Percentiles rank a stretch among this genome's conserved stretches.
These are phyloP conservation scores for Dynastes maya DNA, from an alignment of 2,888 invertebrate genomes.

Conservation along the genomic window DNA sequence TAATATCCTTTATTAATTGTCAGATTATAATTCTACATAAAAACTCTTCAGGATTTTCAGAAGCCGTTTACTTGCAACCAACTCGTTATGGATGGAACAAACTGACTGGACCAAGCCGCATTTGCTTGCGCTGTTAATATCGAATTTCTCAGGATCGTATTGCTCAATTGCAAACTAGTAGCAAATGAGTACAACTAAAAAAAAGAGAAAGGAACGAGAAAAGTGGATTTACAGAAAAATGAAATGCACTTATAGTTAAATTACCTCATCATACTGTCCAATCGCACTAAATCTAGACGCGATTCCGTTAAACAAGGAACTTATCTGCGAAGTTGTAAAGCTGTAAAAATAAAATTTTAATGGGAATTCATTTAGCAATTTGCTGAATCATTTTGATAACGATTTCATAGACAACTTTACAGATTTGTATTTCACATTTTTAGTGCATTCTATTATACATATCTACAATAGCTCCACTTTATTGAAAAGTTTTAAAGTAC, in stretches of 20 bases:
- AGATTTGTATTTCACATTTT: too few species aligned
- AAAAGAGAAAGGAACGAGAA: neutral
- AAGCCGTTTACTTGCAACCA: slow-evolving; percentile 24
- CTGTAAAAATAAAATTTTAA: slow-evolving; percentile 1
- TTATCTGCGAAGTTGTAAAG: slow-evolving; percentile 16
- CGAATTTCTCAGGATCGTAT: slow-evolving; percentile 8
- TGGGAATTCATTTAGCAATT: too few species aligned
- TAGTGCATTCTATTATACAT: too few species aligned
- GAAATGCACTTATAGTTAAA: neutral
- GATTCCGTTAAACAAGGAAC: slow-evolving; percentile 41
- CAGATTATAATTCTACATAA: too few species aligned
- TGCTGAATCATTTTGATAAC: too few species aligned
- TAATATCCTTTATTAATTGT: too few species aligned
- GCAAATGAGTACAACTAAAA: slow-evolving; percentile 17
- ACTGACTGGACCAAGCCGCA: slow-evolving; percentile 35
- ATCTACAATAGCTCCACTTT: too few species aligned
- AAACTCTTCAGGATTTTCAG: neutral
- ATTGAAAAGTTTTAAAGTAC: too few species aligned
- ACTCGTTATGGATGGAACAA: slow-evolving; percentile 18
- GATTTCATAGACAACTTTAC: too few species aligned
- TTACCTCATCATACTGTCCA: slow-evolving; percentile 46
- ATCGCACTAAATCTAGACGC: slow-evolving; percentile 44
- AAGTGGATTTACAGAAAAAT: neutral
- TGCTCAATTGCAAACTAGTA: neutral
- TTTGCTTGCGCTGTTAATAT: slow-evolving; percentile 24